Evolutionary conservation across 2,888 invertebrate genomes (phyloP).

Genomic region (Lasius fuliginosus): DNA sequence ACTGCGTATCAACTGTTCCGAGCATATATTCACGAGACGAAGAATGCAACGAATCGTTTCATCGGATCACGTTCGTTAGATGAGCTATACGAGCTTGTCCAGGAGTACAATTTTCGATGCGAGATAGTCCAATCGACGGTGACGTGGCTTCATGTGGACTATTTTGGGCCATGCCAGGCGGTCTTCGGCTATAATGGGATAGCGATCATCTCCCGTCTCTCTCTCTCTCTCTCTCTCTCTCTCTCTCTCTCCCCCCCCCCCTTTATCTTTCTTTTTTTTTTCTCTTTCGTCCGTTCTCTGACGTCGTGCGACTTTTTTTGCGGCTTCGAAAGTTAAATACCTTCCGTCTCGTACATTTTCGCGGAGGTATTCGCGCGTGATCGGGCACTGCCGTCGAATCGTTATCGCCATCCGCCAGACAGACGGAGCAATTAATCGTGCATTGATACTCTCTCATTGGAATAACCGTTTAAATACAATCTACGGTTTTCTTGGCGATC

Average conservation of each 20-base stretch:
- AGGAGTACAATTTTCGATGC: slow-evolving; percentile 5
- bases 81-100: slow-evolving; percentile 9
- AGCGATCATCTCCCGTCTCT: slow-evolving; percentile 29
- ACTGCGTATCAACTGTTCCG: neutral
- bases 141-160: slow-evolving; percentile 45
- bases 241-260: slow-evolving; percentile 1
- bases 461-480: slow-evolving; percentile 35
- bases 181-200: slow-evolving; percentile 49
- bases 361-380: slow-evolving; percentile 17
- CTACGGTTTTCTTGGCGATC: neutral
- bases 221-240: neutral
- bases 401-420: slow-evolving; percentile 26
- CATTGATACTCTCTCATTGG: slow-evolving; percentile 41
- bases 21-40: neutral
- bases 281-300: neutral
- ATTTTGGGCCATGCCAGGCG: slow-evolving; percentile 56
- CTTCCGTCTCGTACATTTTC: slow-evolving; percentile 40
- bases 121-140: slow-evolving; percentile 43
- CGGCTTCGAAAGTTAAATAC: slow-evolving; percentile 36
- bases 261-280: neutral
- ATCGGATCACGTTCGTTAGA: slow-evolving; percentile 19
- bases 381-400: neutral
- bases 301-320: slow-evolving; percentile 38
- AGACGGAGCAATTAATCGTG: slow-evolving; percentile 43
- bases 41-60: slow-evolving; percentile 1